Conservation (phyloP, 35 echinoderm and acorn worm species). For the Hemicentrotus pulcherrimus region DNA sequence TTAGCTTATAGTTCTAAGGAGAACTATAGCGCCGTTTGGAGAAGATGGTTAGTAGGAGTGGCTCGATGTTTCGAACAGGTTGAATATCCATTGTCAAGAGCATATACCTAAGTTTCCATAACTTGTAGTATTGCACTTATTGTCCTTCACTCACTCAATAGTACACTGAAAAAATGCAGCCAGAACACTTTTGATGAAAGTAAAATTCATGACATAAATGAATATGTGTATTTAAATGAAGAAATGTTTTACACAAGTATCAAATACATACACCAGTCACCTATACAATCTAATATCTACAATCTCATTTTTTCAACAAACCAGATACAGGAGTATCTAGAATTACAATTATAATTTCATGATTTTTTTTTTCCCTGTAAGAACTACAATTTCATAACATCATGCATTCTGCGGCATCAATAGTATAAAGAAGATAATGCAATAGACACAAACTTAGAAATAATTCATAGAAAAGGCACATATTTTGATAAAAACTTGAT, state of each 20-base stretch:
- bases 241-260: background rate
- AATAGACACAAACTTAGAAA: constrained; percentile 18
- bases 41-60: no score
- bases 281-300: constrained; percentile 42
- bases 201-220: background rate
- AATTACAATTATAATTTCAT: background rate
- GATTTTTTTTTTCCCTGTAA: background rate
- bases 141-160: no score
- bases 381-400: background rate
- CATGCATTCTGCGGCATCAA: constrained; percentile 14
- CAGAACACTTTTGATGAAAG: background rate
- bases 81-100: no score
- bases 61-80: no score
- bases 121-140: no score
- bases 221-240: background rate
- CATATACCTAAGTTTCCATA: no score
- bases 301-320: background rate
- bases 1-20: no score
- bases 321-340: background rate
- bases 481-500: background rate
- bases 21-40: no score
- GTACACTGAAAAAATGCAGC: no score
- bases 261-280: background rate
- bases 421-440: constrained; percentile 21
- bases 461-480: constrained; percentile 23